Percentiles rank a stretch among this genome's conserved stretches.
Conservation (phyloP, 2,888 invertebrate genomes). For the Dolomedes plantarius region DNA sequence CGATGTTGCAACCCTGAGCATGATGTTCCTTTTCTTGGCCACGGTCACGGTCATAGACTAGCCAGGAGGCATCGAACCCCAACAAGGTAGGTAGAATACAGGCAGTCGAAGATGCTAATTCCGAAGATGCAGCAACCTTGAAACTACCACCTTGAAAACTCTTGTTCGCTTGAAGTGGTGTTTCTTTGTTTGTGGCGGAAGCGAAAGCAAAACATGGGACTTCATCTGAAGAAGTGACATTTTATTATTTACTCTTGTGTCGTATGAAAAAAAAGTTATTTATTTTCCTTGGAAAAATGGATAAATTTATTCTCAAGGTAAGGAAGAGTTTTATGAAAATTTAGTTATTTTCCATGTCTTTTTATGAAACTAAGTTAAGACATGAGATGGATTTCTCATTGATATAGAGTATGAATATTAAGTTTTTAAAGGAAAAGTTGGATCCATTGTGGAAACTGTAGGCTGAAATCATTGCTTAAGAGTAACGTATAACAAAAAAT, state of each 20-base stretch:
- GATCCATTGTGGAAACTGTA: too few relatives aligned
- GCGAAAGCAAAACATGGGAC: not conserved
- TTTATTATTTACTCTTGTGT: not conserved
- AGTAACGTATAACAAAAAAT: too few relatives aligned
- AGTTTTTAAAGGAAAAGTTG: too few relatives aligned
- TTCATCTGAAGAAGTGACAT: not conserved
- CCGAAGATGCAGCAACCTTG: slow-evolving; percentile 22
- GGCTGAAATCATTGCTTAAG: too few relatives aligned
- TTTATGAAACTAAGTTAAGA: too few relatives aligned
- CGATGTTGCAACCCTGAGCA: slow-evolving; percentile 17
- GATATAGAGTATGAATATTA: too few relatives aligned
- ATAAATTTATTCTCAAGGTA: not conserved
- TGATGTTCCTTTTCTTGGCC: slow-evolving; percentile 42
- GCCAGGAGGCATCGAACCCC: slow-evolving; percentile 62
- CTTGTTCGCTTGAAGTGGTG: not conserved
- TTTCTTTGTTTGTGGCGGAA: slow-evolving; percentile 1
- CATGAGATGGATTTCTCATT: too few relatives aligned
- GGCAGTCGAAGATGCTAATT: slow-evolving; percentile 42
- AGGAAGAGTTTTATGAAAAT: not conserved
- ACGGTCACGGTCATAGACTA: slow-evolving; percentile 64
- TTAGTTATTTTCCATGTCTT: too few relatives aligned
- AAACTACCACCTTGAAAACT: not conserved
- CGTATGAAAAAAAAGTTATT: not conserved
- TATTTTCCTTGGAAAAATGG: too few relatives aligned
- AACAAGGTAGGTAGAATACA: not conserved